Evolutionary conservation across 1,140 invertebrate species (phyloP), one percentile per base, ranked within the genome.

Genomic region (Ganaspis sp.): DNA sequence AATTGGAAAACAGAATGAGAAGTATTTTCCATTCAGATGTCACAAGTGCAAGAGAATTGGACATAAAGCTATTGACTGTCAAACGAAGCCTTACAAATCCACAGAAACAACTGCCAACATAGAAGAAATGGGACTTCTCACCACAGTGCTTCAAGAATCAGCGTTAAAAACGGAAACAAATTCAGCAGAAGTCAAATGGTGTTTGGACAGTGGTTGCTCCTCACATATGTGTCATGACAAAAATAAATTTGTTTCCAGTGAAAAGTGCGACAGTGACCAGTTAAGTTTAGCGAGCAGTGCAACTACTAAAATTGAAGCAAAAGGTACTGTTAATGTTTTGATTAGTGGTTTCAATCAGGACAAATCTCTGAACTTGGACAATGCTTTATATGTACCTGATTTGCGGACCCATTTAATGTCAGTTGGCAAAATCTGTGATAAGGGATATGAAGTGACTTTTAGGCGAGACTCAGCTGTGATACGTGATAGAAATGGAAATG

Each of bases 241-340:
- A n/a, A 15, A 45, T 3, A 45, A 45, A 12, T 45, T 45, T 45
- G 12, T 45, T 45, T n/a, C 9, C 12, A 5, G 12, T 45, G 42
- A 45, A 45, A 45, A 45, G 15, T 45, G 42, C 12, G 42, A 45
- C 6, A 45, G 42, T 45, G 42, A 45, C 3, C 6, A 45, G 12
- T n/a, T 45, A 45, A 45, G 42, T 12, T 45, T 45, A 45, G 42
- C 73, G 15, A 72, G 38, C 29, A 69, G n/a, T 15, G 19, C 12
- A 42, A 23, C 73, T 2, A 69, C 58, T n/a, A 26, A 42, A 9
- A 34, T 74, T 29, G 29, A 42, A 74, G 34, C 26, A 0, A 74
- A 42, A 74, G 54, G 73, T 29, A 45, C 17, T 3, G 58, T 74
- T 0, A 40, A 8, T 4, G 1, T 74, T 19, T 53, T 53, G 15